Conservation (phyloP, 1,140 invertebrate genomes). For the Cyrtorhinus lividipennis region DNA sequence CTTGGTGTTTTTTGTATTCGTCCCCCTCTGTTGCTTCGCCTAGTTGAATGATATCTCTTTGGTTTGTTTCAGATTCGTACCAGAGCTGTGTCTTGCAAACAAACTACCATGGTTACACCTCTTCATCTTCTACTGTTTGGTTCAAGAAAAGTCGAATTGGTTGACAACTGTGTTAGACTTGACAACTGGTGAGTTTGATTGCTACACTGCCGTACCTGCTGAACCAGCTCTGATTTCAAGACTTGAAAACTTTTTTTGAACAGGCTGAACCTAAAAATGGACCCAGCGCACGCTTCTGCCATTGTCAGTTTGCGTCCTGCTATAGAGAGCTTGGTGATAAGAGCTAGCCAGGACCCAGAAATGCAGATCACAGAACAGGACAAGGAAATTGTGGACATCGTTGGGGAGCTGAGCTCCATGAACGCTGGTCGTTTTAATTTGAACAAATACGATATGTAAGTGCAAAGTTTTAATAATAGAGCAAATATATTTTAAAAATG, state of each 20-base stretch:
- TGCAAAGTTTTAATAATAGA: conserved; percentile 13
- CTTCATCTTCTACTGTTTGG: conserved; percentile 87
- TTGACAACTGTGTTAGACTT: conserved; percentile 55
- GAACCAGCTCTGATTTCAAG: too few species aligned
- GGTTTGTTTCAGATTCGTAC: conserved; percentile 57
- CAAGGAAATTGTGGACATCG: conserved; percentile 38
- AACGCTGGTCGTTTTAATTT: conserved; percentile 53
- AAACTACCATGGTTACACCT: conserved; percentile 92
- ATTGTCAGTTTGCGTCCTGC: conserved; percentile 75
- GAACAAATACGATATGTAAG: conserved; percentile 34
- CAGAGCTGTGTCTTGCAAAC: conserved; percentile 90
- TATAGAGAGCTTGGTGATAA: conserved; percentile 68
- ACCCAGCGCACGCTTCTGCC: conserved; percentile 55
- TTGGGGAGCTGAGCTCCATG: conserved; percentile 52
- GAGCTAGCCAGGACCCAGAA: conserved; percentile 63
- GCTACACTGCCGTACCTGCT: too few species aligned
- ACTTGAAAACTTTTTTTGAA: too few species aligned
- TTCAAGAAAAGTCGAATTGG: conserved; percentile 52
- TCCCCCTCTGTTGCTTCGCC: neutral
- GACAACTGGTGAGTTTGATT: conserved; percentile 71
- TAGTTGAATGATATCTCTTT: neutral
- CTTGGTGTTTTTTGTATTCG: too few species aligned
- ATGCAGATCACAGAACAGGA: conserved; percentile 38
- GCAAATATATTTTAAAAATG: neutral
- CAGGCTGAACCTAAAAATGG: conserved; percentile 79